Evolutionary conservation across 2,797 vertebrate genomes (phyloP).

Genomic region (Paramormyrops hopkinsi): DNA sequence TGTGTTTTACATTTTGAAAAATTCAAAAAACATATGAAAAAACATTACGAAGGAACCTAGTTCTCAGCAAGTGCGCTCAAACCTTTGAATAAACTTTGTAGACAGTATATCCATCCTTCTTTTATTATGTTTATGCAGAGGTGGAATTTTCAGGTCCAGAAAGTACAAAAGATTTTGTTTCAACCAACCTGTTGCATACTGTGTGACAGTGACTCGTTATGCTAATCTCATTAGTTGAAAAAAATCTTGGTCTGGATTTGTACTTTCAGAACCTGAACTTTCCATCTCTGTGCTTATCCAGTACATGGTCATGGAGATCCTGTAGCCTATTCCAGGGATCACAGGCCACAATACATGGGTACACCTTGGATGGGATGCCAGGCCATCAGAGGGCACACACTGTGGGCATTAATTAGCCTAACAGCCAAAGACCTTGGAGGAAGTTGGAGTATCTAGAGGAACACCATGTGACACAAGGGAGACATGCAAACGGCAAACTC

Average conservation of each 20-base stretch:
- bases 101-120: not conserved
- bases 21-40: not conserved
- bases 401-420: not conserved
- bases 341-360: not conserved
- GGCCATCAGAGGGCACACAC: not conserved
- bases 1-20: not conserved
- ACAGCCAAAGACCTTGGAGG: not conserved
- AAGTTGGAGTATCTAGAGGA: not conserved
- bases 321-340: not conserved
- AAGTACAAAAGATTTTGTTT: not conserved
- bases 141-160: not conserved
- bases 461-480: not conserved
- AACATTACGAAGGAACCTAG: not conserved
- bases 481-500: not conserved
- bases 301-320: not conserved
- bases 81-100: not conserved
- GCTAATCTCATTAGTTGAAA: not conserved
- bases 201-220: not conserved
- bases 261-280: not conserved
- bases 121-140: not conserved
- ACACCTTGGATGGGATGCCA: not conserved
- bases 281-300: not conserved
- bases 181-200: not conserved
- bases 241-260: not conserved
- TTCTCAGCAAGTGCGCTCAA: not conserved